Conservation (phyloP, 1,140 invertebrate genomes). For the Pseudomyrmex cubaensis region DNA sequence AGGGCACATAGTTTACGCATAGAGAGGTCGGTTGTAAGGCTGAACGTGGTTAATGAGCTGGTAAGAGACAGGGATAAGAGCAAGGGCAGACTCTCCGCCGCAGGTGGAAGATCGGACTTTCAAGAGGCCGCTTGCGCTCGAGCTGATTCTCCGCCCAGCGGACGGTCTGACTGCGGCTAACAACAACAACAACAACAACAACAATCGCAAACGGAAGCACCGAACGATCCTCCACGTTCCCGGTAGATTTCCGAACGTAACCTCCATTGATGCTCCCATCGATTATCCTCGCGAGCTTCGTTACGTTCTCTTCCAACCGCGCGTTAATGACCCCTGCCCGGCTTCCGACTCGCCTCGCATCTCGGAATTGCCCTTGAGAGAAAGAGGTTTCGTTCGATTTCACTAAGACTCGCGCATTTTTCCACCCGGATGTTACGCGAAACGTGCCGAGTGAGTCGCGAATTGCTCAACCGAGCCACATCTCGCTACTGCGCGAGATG, state of each 20-base stretch:
- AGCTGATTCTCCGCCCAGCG: neutral
- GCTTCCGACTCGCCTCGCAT: constrained; percentile 23
- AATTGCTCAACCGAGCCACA: constrained; percentile 7
- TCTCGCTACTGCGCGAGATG: constrained; percentile 1
- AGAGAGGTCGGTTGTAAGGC: constrained; percentile 69
- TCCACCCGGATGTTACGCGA: constrained; percentile 30
- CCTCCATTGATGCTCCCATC: constrained; percentile 48
- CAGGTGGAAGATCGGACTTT: constrained; percentile 59
- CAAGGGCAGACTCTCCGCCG: constrained; percentile 42
- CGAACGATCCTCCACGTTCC: constrained; percentile 33
- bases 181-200: neutral
- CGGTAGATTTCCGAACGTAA: constrained; percentile 34
- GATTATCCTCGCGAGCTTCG: constrained; percentile 56
- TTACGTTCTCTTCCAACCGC: constrained; percentile 50
- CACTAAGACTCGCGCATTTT: constrained; percentile 39
- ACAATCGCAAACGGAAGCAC: constrained; percentile 48
- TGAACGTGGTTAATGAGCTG: constrained; percentile 79
- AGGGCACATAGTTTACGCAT: constrained; percentile 61
- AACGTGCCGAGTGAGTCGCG: constrained; percentile 20
- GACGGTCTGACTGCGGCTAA: constrained; percentile 5
- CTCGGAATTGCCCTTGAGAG: constrained; percentile 18
- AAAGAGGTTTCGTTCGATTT: constrained; percentile 32
- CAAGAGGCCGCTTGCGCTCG: constrained; percentile 14
- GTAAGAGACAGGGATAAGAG: constrained; percentile 74
- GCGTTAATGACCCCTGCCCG: constrained; percentile 38